phyloP scores from a whole-genome alignment of 2,888 invertebrate species.

The Myopa testacea region DNA sequence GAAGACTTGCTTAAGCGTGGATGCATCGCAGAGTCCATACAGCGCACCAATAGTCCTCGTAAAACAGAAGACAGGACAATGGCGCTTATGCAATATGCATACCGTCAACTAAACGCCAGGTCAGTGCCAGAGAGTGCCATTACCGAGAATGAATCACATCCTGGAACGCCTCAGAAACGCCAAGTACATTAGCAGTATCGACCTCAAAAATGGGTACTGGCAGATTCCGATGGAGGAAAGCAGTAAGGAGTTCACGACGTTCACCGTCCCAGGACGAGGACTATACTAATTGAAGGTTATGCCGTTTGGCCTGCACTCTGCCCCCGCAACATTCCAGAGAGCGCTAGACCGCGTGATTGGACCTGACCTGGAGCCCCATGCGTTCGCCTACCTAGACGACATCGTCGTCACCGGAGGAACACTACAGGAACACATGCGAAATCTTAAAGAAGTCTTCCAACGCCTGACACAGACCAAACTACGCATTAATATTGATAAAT shows the following conservation, averaged over 20 bases:
- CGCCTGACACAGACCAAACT: neutral
- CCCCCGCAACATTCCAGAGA: constrained; percentile 20
- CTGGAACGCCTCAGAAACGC: neutral
- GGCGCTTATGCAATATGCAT: neutral
- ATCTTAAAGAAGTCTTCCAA: neutral
- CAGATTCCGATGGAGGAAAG: too few species aligned
- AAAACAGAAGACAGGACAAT: neutral
- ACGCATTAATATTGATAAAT: constrained; percentile 34
- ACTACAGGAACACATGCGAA: neutral
- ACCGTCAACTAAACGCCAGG: neutral
- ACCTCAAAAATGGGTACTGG: too few species aligned
- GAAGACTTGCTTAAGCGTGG: neutral
- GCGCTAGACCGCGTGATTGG: constrained; percentile 5
- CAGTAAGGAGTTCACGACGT: too few species aligned
- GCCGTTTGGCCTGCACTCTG: constrained; percentile 25
- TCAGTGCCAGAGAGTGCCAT: neutral
- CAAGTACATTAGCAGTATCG: too few species aligned
- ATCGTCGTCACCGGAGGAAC: constrained; percentile 10
- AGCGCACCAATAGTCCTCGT: constrained; percentile 18
- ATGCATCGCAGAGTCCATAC: neutral
- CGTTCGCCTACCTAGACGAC: constrained; percentile 25
- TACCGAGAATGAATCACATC: neutral
- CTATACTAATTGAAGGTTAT: constrained; percentile 3
- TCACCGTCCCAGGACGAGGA: too few species aligned
- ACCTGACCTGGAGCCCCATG: constrained; percentile 12